A percentile compares a stretch with the other conserved stretches of the same genome.
phyloP scores from a whole-genome alignment of 2,113 vertebrate genomes.

The Spermophilus dauricus region DNA sequence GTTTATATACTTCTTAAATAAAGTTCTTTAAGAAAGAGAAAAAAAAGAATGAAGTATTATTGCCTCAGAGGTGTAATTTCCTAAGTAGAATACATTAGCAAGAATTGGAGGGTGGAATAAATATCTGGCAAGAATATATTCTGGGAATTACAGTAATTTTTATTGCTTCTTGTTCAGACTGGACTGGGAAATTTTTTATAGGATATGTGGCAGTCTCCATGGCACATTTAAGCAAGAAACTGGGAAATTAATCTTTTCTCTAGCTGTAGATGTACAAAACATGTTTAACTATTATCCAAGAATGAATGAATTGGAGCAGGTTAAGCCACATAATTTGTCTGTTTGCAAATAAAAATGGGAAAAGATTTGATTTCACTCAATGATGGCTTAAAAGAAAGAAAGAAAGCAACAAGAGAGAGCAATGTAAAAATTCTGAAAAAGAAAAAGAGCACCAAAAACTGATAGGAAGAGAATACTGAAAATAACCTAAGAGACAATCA shows the following conservation, averaged over 20 bases:
- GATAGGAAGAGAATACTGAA: not conserved
- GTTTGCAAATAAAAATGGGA: conserved; percentile 35
- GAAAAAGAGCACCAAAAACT: not conserved
- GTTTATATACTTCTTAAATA: not conserved
- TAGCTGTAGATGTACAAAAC: not conserved
- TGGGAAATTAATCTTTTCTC: not conserved
- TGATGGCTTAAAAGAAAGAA: not conserved
- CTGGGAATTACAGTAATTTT: conserved; percentile 20
- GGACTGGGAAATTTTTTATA: not conserved
- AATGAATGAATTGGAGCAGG: not conserved
- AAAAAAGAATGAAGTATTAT: too few relatives aligned
- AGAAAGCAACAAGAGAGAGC: not conserved
- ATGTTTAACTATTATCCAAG: not conserved
- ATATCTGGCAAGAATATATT: not conserved
- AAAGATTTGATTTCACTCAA: conserved; percentile 18
- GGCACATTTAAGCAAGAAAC: not conserved
- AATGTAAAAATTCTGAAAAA: not conserved
- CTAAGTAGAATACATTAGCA: not conserved
- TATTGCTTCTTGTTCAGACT: not conserved
- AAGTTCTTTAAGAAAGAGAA: not conserved
- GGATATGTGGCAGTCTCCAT: not conserved
- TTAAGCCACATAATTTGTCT: not conserved
- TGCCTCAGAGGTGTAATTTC: not conserved
- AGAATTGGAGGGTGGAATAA: not conserved
- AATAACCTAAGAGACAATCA: not conserved